Evolutionary conservation across 2,113 vertebrate species (phyloP).

Genomic region (Toxotes chatareus): DNA sequence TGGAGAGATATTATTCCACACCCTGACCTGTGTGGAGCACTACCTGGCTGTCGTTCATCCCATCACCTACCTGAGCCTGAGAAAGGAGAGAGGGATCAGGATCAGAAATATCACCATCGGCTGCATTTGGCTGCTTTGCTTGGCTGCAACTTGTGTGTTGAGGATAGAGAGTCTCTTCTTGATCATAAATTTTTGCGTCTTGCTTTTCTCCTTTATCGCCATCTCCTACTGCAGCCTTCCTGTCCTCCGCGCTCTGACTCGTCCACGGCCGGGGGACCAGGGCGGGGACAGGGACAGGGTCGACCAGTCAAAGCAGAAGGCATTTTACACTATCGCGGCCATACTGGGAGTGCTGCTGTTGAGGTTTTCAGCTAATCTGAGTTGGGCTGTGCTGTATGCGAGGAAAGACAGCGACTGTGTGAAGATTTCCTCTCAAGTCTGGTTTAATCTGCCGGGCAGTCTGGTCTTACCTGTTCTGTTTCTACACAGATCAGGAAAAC

Average conservation of each 20-base stretch:
- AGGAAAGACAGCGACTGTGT: accelerated
- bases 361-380: neutral
- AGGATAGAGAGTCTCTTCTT: too few relatives aligned
- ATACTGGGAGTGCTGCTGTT: neutral
- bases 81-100: neutral
- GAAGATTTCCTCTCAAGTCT: accelerated
- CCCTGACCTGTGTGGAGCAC: constrained; percentile 49
- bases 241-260: neutral
- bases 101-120: constrained; percentile 13
- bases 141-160: too few relatives aligned
- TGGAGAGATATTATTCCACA: constrained; percentile 6
- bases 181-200: too few relatives aligned
- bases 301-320: constrained; percentile 20
- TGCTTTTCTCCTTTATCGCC: too few relatives aligned
- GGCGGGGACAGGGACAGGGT: neutral
- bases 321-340: neutral
- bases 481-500: neutral
- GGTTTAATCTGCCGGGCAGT: constrained; percentile 19
- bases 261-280: constrained; percentile 20
- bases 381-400: accelerated
- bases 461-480: constrained; percentile 38
- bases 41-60: constrained; percentile 49
- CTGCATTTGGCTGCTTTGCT: neutral
- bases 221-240: constrained; percentile 9
- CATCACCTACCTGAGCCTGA: constrained; percentile 33